Evolutionary conservation across 1,140 invertebrate genomes (phyloP), one percentile per base, ranked within the genome.

Genomic region (Scaptomyza montana): DNA sequence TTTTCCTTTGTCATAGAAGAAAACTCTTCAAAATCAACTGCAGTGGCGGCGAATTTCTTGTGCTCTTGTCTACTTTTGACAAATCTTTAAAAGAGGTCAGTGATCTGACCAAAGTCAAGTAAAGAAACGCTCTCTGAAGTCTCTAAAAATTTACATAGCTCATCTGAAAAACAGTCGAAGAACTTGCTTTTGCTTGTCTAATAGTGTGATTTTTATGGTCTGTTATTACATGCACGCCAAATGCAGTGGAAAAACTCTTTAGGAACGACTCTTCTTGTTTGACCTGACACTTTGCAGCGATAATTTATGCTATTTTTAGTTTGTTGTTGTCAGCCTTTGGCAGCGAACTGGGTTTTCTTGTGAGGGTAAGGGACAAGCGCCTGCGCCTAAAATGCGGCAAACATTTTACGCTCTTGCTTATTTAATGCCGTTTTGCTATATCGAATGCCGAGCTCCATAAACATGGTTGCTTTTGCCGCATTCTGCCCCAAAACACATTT

Each of bases 311-410:
- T 68, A 69, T 81, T 87, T 64, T 78, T 65, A 63, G 74, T 86
- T 80, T 82, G 50, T 67, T 78, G 77, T 77, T 69, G 57, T 50
- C 45, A 25, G 30, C 51, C 61, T 46, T 74, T 85, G 81, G 77
- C 77, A 85, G 55, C 54, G 21, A 59, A 61, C 25, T 55, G 21
- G 43, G 7, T 36, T 39, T 53, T 30, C 39, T 59, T 54, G 47
- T 60, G 5, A 16, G 39, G 28, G 19, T 28, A 25, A 25, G 21
- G 21, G 21, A 25, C 21, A 25, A 25, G 21, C 21, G 30, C 30
- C 60, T 73, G 82, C 78, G 62, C 78, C 81, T 70, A 78, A 82
- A 87, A 79, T 87, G 82, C 82, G 75, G 75, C 82, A 87, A 69
- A 78, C 53, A 63, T 74, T 71, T 74, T 25, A 25, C 2, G 21